A percentile compares a stretch with the other conserved stretches of the same genome.
These are phyloP conservation scores for Pentalonia nigronervosa DNA, from an alignment of 1,140 invertebrate species.

Conservation along the genomic window DNA sequence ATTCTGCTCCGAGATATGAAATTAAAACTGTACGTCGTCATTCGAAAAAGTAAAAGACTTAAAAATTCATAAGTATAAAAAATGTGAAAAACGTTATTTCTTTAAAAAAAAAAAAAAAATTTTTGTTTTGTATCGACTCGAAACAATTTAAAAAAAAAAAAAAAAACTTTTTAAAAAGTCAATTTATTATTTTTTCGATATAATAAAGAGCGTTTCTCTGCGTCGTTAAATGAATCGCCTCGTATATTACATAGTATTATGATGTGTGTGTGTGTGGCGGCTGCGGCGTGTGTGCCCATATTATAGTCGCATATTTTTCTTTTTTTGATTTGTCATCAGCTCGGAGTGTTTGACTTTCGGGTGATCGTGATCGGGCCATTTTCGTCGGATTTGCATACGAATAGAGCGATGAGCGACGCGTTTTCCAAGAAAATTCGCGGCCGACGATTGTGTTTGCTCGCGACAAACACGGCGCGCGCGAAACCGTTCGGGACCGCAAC, in stretches of 20 bases:
- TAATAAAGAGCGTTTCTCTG: too few relatives aligned
- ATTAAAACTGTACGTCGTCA: too few relatives aligned
- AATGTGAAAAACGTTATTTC: too few relatives aligned
- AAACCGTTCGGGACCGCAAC: neutral
- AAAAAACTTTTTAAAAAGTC: too few relatives aligned
- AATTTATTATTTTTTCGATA: too few relatives aligned
- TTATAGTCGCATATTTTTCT: neutral
- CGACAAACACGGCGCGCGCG: neutral
- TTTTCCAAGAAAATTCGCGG: neutral
- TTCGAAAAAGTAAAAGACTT: too few relatives aligned
- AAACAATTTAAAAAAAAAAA: too few relatives aligned
- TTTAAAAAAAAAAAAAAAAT: too few relatives aligned
- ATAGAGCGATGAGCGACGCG: neutral
- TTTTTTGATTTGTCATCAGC: slow-evolving; percentile 28
- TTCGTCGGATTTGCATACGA: slow-evolving; percentile 25
- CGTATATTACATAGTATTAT: neutral
- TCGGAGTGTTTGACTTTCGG: neutral
- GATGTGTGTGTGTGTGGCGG: neutral
- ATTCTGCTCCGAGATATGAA: too few relatives aligned
- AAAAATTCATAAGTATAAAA: too few relatives aligned
- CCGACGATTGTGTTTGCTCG: neutral
- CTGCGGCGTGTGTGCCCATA: neutral
- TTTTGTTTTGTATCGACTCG: too few relatives aligned
- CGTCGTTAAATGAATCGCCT: too few relatives aligned
- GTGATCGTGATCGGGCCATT: slow-evolving; percentile 17